Conservation (phyloP, 2,113 vertebrate genomes). For the Mungos mungo region DNA sequence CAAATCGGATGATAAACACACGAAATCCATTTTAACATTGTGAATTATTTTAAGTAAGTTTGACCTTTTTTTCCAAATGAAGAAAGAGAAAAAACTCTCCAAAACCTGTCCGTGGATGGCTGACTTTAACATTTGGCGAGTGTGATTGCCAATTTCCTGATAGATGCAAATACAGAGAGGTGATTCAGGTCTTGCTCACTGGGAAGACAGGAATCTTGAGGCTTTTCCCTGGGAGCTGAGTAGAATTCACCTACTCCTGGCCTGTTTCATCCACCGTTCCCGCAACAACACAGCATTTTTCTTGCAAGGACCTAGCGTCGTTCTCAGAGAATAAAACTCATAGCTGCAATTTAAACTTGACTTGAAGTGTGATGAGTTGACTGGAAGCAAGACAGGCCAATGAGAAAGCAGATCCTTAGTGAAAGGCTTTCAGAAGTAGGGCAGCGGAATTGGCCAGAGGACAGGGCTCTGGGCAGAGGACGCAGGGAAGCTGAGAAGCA, state of each 20-base stretch:
- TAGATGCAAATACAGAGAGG: background rate
- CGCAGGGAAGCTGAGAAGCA: background rate
- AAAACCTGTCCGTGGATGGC: background rate
- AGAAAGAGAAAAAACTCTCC: background rate
- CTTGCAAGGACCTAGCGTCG: background rate
- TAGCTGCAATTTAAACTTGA: background rate
- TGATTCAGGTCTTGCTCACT: background rate
- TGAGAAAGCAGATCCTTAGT: background rate
- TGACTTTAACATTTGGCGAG: background rate
- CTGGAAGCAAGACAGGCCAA: background rate
- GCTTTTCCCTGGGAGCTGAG: background rate
- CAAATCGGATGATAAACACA: background rate
- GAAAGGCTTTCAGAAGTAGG: background rate
- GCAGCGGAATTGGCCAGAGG: background rate
- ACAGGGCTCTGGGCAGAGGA: background rate
- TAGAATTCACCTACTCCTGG: background rate
- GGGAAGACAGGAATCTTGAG: too few relatives aligned
- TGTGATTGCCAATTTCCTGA: background rate
- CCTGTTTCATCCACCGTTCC: background rate
- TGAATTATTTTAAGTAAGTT: background rate
- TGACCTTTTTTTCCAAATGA: background rate
- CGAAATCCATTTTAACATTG: background rate
- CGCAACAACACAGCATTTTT: background rate
- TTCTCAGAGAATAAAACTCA: background rate
- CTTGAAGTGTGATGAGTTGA: background rate